phyloP scores from a whole-genome alignment of 2,888 invertebrate species.

The Platycnemis pennipes region DNA sequence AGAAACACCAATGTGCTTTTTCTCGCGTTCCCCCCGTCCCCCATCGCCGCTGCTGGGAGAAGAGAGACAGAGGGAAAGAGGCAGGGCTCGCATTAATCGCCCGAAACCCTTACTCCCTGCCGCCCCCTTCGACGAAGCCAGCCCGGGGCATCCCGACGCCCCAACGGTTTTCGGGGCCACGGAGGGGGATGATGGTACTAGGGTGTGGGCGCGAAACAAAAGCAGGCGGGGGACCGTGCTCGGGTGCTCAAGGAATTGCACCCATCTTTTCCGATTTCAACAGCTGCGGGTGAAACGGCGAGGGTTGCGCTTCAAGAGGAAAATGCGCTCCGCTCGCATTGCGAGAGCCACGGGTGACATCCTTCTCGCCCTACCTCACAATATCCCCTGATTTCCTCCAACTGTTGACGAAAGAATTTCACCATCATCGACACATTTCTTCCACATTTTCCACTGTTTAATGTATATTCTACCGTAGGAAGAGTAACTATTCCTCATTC shows the following conservation, averaged over 20 bases:
- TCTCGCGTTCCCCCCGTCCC: background rate
- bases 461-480: too few species aligned
- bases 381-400: too few species aligned
- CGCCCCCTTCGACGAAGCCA: background rate
- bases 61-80: background rate
- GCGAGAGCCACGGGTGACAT: too few species aligned
- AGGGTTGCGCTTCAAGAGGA: background rate
- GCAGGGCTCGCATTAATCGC: background rate
- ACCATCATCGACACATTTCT: too few species aligned
- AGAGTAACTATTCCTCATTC: too few species aligned
- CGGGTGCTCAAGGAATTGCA: background rate
- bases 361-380: too few species aligned
- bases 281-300: background rate
- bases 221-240: background rate
- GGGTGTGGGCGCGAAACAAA: background rate
- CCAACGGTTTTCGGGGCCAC: background rate
- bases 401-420: too few species aligned
- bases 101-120: background rate
- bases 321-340: too few species aligned
- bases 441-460: too few species aligned
- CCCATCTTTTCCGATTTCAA: slow-evolving; percentile 36
- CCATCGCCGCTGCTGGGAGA: background rate
- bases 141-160: background rate
- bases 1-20: background rate
- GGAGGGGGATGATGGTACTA: background rate